phyloP scores from a whole-genome alignment of 2,113 vertebrate species.

The Pontoporia blainvillei region DNA sequence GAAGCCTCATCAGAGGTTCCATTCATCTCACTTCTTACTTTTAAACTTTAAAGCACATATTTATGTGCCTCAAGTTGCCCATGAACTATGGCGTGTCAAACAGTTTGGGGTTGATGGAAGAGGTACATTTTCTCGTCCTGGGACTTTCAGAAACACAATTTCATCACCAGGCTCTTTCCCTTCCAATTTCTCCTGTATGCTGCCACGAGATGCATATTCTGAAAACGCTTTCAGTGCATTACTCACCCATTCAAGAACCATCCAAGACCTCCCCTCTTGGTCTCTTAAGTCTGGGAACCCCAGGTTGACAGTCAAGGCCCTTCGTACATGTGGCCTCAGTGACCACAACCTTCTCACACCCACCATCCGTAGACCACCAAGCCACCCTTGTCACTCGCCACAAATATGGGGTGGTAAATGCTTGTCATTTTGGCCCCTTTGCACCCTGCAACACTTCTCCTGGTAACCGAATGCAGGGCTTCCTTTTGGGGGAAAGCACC shows the following conservation, averaged over 20 bases:
- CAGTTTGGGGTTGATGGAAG: conserved; percentile 70
- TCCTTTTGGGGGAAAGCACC: neutral
- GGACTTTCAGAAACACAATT: conserved; percentile 59
- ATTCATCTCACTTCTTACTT: conserved; percentile 71
- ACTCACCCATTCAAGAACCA: neutral
- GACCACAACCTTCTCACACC: neutral
- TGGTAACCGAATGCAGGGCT: neutral
- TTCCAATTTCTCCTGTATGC: neutral
- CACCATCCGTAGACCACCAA: neutral
- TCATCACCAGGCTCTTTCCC: neutral
- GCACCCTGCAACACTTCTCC: neutral
- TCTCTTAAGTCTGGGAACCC: neutral
- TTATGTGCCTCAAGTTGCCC: conserved; percentile 69
- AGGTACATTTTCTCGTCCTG: conserved; percentile 50
- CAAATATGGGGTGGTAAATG: neutral
- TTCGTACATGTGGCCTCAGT: neutral
- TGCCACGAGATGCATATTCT: neutral
- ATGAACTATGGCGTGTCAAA: conserved; percentile 65
- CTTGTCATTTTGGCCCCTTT: neutral
- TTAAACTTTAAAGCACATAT: conserved; percentile 71
- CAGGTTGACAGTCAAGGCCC: neutral
- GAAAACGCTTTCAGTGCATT: neutral
- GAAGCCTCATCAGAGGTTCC: conserved; percentile 58
- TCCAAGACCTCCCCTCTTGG: neutral
- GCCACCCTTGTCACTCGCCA: neutral